These are phyloP conservation scores for Pipistrellus kuhlii DNA, from an alignment of 2,797 vertebrate species.

Conservation along the genomic window DNA sequence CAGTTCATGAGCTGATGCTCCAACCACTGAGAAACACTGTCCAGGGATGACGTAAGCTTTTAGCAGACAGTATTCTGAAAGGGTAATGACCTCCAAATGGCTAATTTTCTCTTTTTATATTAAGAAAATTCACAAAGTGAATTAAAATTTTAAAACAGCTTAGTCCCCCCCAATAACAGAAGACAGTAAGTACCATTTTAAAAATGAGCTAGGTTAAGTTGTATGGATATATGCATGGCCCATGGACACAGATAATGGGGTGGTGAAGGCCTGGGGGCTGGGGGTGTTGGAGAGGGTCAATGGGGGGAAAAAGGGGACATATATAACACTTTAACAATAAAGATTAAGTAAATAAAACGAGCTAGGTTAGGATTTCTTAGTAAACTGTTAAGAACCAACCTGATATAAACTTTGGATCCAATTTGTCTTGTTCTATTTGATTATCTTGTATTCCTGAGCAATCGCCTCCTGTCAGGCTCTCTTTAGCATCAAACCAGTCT, in stretches of 20 bases:
- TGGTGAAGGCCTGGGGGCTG: too few species aligned
- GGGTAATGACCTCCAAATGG: not conserved
- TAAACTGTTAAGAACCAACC: slow-evolving; percentile 70
- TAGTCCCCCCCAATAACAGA: not conserved
- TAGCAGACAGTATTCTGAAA: not conserved
- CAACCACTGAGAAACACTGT: not conserved
- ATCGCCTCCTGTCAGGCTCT: slow-evolving; percentile 77
- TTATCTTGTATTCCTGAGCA: slow-evolving; percentile 43
- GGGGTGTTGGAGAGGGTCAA: too few species aligned
- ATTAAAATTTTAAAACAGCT: not conserved
- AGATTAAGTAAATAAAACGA: not conserved
- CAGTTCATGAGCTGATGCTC: not conserved
- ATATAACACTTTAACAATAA: too few species aligned
- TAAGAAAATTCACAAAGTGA: not conserved
- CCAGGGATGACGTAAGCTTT: not conserved
- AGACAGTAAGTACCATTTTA: not conserved
- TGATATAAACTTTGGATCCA: not conserved
- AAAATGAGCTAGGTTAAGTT: not conserved
- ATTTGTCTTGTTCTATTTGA: not conserved
- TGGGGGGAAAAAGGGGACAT: too few species aligned
- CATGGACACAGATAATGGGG: too few species aligned
- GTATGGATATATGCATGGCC: too few species aligned
- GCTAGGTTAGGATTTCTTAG: not conserved
- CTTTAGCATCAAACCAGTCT: slow-evolving; percentile 87
- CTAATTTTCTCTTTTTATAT: slow-evolving; percentile 17